Evolutionary conservation across 2,113 vertebrate genomes (phyloP), one percentile per base, ranked within the genome.

Genomic region (Chascanopsetta lugubris): DNA sequence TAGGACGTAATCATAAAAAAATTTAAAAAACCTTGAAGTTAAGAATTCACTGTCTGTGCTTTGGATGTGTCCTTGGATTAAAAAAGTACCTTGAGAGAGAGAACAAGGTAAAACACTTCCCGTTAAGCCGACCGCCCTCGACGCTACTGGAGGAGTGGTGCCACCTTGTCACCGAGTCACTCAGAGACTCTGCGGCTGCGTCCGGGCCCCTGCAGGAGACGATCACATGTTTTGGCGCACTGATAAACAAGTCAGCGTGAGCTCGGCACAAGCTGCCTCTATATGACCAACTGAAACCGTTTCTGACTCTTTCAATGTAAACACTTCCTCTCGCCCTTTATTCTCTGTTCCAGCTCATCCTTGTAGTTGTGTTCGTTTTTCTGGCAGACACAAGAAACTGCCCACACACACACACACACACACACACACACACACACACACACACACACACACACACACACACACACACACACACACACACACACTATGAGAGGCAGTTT

Each of bases 61-160:
- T 77, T 79, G 36, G 60, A 71, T 61, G 21, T 32, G 40, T 38
- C 61, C 65, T 68, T 79, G 68, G 75, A 79, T 86, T n/a, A n/a
- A 69, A 77, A 79, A 79, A 40, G 43, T 46, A 58, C 25, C 3
- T 8, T 43, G 40, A 8, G 17, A 62, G 34, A 42, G 48, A 40
- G 71, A 78, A 63, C 70, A 78, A 78, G 61, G 51, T 55, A 51
- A 67, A 63, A 59, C 63, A 47, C 63, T 29, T 50, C 58, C n/a
- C n/a, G n/a, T n/a, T n/a, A 69, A 50, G 32, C 61, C 53, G 57
- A 53, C 24, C 22, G 48, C 30, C 38, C 25, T 40, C 27, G 69
- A 75, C 77, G 56, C 69, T 68, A 80, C 69, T 77, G 12, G 75
- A 22, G 27, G n/a, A 25, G 26, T 59, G 53, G 61, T 56, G 27